These are phyloP conservation scores for Drosophila kanekoi DNA, from an alignment of 2,888 invertebrate species.

Conservation along the genomic window DNA sequence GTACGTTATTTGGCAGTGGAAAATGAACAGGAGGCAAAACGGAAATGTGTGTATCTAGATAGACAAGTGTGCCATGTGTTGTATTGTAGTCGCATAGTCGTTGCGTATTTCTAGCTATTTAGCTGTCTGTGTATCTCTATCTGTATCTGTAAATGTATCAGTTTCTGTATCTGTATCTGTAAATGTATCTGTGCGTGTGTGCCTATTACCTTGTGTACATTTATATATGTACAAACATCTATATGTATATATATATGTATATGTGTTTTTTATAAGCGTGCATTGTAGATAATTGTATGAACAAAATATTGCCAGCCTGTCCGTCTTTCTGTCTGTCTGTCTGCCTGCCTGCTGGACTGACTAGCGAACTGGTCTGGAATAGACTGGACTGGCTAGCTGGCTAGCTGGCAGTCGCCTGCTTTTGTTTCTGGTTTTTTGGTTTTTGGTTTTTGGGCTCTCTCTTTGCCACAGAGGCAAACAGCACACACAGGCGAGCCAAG, in stretches of 20 bases:
- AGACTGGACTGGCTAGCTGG: constrained; percentile 8
- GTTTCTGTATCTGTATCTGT: constrained; percentile 14
- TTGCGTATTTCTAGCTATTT: constrained; percentile 29
- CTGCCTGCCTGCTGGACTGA: constrained; percentile 2
- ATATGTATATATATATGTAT: constrained; percentile 18
- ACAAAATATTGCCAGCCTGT: constrained; percentile 30
- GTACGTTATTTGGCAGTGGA: constrained; percentile 42
- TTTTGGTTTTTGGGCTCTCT: constrained; percentile 7
- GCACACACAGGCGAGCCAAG: constrained; percentile 15
- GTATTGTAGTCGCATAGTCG: constrained; percentile 13
- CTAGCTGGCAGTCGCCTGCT: constrained; percentile 3
- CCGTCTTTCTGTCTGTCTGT: not conserved
- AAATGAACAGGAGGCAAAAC: constrained; percentile 24
- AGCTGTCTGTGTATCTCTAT: constrained; percentile 5
- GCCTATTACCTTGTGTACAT: constrained; percentile 1
- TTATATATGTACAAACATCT: not conserved
- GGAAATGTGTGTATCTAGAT: constrained; percentile 36
- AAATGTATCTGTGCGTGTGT: constrained; percentile 1
- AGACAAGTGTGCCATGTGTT: constrained; percentile 32
- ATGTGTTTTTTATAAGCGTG: constrained; percentile 37
- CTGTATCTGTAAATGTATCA: constrained; percentile 18
- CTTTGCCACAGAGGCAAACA: constrained; percentile 18
- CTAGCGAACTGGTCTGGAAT: constrained; percentile 19
- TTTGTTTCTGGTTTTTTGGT: constrained; percentile 18
- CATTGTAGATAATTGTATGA: constrained; percentile 52